Evolutionary conservation across 64 coral and sea anemone species (phyloP), one percentile per base, ranked within the genome.

Genomic region (Cladopsammia gracilis): DNA sequence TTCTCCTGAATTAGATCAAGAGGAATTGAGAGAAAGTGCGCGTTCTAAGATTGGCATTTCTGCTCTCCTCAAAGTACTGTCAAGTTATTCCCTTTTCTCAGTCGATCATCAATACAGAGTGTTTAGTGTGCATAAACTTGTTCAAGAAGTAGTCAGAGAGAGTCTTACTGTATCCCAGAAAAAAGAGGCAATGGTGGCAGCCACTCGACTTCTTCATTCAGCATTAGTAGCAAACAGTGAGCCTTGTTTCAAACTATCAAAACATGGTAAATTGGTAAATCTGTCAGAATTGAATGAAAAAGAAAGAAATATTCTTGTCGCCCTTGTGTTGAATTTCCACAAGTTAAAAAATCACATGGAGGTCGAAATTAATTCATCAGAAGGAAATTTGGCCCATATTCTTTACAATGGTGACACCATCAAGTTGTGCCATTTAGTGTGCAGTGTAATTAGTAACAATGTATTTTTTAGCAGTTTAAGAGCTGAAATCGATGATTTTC

Each of bases 71-170:
- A 58, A 48, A n/a, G 79, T 58, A 7, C 43, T 91, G 57, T 70
- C 89, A 11, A 59, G 53, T 64, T 51, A 84, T 53, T 91, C 89
- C 0, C 73, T 79, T 25, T 78, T 90, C 45, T 75, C 73, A 53
- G 59, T 78, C 7, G 60, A 78, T 14, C 14, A 49, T 0, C 24
- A 18, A 2, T 53, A 5, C 19, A 66, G 13, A 42, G 47, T 52
- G 6, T 79, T 90, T 26, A 14, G 61, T 20, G 25, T 70, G 0
- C 88, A 90, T 54, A 90, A 90, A 70, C 88, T 90, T 22, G 88
- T 90, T 65, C 88, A 90, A 52, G 47, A 90, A 23, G 88, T 90
- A 3, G 67, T 90, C 47, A 78, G 74, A 43, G 71, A 44, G 6
- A 70, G 10, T 14, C 25, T 90, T 18, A 34, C 53, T 24, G 8